These are phyloP conservation scores for Phrynosoma platyrhinos DNA, from an alignment of 2,113 vertebrate species.

Conservation along the genomic window DNA sequence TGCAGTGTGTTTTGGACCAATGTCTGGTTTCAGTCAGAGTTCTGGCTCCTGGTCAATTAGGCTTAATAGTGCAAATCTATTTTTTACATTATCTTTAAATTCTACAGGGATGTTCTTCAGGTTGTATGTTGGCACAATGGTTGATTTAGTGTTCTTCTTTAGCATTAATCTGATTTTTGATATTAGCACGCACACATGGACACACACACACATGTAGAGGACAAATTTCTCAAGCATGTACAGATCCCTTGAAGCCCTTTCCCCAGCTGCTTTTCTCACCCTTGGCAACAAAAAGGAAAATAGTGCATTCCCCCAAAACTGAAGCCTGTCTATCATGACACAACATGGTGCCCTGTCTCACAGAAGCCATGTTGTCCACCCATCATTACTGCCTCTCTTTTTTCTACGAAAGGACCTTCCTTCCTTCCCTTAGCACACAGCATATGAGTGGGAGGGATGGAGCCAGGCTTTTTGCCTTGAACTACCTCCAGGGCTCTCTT, in stretches of 20 bases:
- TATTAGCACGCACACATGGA: background rate
- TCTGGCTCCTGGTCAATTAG: no score
- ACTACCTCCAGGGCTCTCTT: constrained; percentile 40
- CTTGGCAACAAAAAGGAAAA: background rate
- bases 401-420: background rate
- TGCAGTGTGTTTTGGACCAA: no score
- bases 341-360: background rate
- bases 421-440: background rate
- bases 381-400: background rate
- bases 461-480: constrained; percentile 34
- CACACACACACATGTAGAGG: no score
- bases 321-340: constrained; percentile 6
- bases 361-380: background rate
- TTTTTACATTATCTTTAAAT: no score
- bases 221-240: background rate
- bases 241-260: background rate
- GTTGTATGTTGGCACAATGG: no score
- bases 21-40: no score
- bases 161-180: background rate
- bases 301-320: background rate
- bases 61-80: no score
- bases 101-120: no score
- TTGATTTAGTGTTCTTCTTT: no score
- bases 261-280: background rate
- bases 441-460: background rate